Percentiles rank a stretch among this genome's conserved stretches.
Evolutionary conservation across 2,113 vertebrate species (phyloP).

Genomic region (Podiceps cristatus): DNA sequence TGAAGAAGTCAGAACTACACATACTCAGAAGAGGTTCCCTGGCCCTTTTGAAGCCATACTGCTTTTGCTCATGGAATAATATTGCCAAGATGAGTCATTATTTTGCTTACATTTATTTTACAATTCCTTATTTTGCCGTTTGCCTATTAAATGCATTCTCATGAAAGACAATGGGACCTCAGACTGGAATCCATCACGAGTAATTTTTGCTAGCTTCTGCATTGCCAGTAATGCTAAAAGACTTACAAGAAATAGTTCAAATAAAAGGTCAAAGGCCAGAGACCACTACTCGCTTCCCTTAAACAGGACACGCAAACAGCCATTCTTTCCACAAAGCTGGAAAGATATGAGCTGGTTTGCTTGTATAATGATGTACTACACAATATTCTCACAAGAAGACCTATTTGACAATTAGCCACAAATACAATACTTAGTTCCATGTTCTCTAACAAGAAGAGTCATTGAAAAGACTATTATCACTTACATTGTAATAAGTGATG

Average conservation of each 20-base stretch:
- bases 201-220: not conserved
- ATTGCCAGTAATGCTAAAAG: not conserved
- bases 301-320: not conserved
- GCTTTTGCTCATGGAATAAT: not conserved
- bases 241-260: not conserved
- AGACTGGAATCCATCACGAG: not conserved
- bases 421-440: not conserved
- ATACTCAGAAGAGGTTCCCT: not conserved
- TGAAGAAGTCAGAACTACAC: not conserved
- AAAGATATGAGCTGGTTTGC: not conserved
- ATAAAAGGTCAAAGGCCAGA: not conserved
- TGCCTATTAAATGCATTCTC: not conserved
- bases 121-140: not conserved
- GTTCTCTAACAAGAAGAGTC: not conserved
- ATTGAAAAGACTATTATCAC: slow-evolving; percentile 47
- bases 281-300: not conserved
- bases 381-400: not conserved
- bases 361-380: not conserved
- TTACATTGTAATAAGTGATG: slow-evolving; percentile 91
- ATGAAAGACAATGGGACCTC: not conserved
- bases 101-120: not conserved
- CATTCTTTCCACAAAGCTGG: not conserved
- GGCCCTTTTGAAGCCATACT: not conserved
- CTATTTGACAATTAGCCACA: not conserved
- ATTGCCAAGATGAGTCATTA: not conserved